Base-by-base conservation (phyloP, 2,888 invertebrate genomes). In the Platycheirus rosarum region DNA sequence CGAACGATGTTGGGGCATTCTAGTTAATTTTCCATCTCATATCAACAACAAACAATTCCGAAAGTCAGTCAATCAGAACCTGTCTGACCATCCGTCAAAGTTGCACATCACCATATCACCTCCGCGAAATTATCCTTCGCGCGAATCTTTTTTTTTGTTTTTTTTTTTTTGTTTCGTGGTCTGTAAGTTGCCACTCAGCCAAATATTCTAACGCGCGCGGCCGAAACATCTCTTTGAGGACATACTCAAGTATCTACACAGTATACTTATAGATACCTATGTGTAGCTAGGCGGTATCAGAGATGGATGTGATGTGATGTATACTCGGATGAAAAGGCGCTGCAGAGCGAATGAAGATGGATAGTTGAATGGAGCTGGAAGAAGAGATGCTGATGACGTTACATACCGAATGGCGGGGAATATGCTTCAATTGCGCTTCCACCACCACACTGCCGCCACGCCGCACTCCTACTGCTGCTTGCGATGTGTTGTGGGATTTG, bases 51-150 rank as follows among this genome's bases (percentile, higher is more conserved):
- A 84, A 84, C 84, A 76, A 84, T 84, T 85, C 85, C 84, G 85
- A 85, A 85, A 85, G 85, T 85, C 85, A 85, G 85, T 85, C 85
- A 85, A 85, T 85, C 85, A 85, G 84, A 74, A 85, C 84, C 85
- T 77, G 84, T 84, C 85, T 74, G 80, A 70, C 76, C 80, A 84
- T 84, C 84, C 84, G 84, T 84, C 85, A 85, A 84, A 80, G 84
- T 85, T 84, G 85, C 80, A 84, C 85, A 85, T 85, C 84, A 84
- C 80, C 84, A 76, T 80, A 77, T 79, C 84, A 85, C 84, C 85
- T 85, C 77, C 78, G 85, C 85, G 74, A 78, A 84, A 85, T 85
- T 85, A 85, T 85, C 85, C 80, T 76, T 76, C 62, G 69, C 75
- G 74, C 70, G 74, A 73, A 74, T 82, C 75, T 71, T 65, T 73